Conservation (phyloP, 1,140 invertebrate species). For the Drosophila nigromelanica region DNA sequence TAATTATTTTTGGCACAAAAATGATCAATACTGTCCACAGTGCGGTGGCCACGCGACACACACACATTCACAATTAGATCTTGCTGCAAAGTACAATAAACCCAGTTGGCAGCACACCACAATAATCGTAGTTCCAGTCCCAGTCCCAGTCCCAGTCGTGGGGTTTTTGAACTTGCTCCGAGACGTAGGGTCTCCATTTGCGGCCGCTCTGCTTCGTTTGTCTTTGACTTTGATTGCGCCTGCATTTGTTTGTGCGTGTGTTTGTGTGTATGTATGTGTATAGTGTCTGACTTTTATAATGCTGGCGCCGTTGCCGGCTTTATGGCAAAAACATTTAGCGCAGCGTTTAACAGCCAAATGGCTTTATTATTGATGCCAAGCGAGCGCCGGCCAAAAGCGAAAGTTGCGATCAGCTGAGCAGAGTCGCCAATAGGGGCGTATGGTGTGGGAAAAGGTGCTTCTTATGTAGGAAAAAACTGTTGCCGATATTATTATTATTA, state of each 20-base stretch:
- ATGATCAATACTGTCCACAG: too few species aligned
- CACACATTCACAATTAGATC: constrained; percentile 64
- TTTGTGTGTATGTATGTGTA: constrained; percentile 10
- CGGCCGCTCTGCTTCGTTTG: constrained; percentile 14
- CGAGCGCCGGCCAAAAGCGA: constrained; percentile 52
- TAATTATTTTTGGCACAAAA: too few species aligned
- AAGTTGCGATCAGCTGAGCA: constrained; percentile 43
- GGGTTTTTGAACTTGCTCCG: constrained; percentile 74
- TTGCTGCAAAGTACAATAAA: constrained; percentile 74
- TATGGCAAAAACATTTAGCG: constrained; percentile 75
- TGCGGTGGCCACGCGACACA: constrained; percentile 11
- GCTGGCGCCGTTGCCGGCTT: constrained; percentile 56
- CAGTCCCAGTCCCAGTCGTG: constrained; percentile 38
- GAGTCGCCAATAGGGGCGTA: not conserved
- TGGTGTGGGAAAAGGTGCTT: too few species aligned
- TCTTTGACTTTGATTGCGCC: constrained; percentile 30
- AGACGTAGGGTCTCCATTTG: constrained; percentile 27
- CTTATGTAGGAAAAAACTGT: too few species aligned
- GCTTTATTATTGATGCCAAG: constrained; percentile 66
- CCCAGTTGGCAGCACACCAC: constrained; percentile 62
- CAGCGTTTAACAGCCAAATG: constrained; percentile 71
- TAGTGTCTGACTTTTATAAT: constrained; percentile 45
- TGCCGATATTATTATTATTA: too few species aligned
- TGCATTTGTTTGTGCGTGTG: too few species aligned
- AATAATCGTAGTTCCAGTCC: constrained; percentile 25